Percentiles rank a stretch among this genome's conserved stretches.
phyloP scores from a whole-genome alignment of 2,888 invertebrate genomes.

The Leucophenga maculata region DNA sequence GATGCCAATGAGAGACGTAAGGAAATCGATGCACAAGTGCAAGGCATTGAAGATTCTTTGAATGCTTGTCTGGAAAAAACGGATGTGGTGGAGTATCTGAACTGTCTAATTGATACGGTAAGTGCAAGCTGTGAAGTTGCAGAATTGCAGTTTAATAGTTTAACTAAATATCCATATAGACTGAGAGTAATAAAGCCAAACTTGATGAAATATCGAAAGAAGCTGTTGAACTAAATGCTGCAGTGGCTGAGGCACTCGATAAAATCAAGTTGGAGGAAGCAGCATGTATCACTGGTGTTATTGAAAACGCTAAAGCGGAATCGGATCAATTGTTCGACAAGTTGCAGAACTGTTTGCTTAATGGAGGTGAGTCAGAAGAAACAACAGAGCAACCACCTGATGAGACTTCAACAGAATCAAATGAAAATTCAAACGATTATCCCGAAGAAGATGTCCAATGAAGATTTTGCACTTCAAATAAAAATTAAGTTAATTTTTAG shows the following conservation, averaged over 20 bases:
- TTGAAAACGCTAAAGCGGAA: not conserved
- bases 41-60: slow-evolving; percentile 4
- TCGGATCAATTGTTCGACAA: slow-evolving; percentile 4
- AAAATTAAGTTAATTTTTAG: too few species aligned
- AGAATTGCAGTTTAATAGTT: not conserved
- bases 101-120: slow-evolving; percentile 14
- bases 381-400: not conserved
- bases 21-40: not conserved
- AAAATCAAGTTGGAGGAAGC: not conserved
- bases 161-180: not conserved
- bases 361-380: not conserved
- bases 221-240: not conserved
- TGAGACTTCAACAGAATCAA: not conserved
- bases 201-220: not conserved
- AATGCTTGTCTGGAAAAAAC: not conserved
- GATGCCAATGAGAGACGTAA: not conserved
- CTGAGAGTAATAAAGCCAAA: not conserved
- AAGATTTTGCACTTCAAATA: not conserved
- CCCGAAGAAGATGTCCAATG: slow-evolving; percentile 7
- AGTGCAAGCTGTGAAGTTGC: not conserved
- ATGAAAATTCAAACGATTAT: not conserved
- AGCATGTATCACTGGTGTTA: not conserved
- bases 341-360: not conserved
- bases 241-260: not conserved
- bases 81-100: not conserved